These are phyloP conservation scores for Oryctes rhinoceros DNA, from an alignment of 1,140 invertebrate species.

Conservation along the genomic window DNA sequence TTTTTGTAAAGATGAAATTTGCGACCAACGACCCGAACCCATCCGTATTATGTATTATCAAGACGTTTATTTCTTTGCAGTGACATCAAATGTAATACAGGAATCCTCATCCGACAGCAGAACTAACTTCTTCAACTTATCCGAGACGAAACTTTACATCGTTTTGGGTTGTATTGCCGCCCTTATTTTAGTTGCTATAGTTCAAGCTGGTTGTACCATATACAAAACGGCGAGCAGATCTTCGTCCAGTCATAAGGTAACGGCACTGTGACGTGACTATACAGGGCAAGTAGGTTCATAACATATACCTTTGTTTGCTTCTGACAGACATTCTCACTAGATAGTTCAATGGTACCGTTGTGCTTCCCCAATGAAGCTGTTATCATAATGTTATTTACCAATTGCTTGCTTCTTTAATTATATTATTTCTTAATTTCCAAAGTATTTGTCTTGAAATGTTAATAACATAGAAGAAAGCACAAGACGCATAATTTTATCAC, in stretches of 20 bases:
- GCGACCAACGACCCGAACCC: too few relatives aligned
- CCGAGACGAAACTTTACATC: slow-evolving; percentile 80
- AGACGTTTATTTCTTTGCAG: slow-evolving; percentile 48
- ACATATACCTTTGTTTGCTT: slow-evolving; percentile 43
- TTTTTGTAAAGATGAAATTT: too few relatives aligned
- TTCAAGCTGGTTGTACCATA: slow-evolving; percentile 87
- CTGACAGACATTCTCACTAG: background rate
- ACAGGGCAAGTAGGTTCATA: slow-evolving; percentile 52
- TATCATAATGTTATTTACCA: slow-evolving; percentile 31
- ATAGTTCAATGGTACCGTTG: background rate
- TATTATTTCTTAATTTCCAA: background rate
- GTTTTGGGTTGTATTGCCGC: slow-evolving; percentile 83
- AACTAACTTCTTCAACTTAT: slow-evolving; percentile 65
- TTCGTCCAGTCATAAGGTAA: slow-evolving; percentile 71
- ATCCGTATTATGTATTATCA: too few relatives aligned
- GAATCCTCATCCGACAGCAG: slow-evolving; percentile 51
- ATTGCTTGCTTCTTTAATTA: slow-evolving; percentile 7
- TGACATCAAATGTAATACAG: slow-evolving; percentile 58
- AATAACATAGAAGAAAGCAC: too few relatives aligned
- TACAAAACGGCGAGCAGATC: slow-evolving; percentile 73
- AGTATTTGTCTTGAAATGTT: background rate
- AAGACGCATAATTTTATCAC: too few relatives aligned
- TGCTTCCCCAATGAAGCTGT: background rate
- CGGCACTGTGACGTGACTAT: slow-evolving; percentile 52
- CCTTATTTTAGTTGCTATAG: slow-evolving; percentile 77